phyloP scores from a whole-genome alignment of 2,888 invertebrate genomes.

The Chymomyza fuscimana region DNA sequence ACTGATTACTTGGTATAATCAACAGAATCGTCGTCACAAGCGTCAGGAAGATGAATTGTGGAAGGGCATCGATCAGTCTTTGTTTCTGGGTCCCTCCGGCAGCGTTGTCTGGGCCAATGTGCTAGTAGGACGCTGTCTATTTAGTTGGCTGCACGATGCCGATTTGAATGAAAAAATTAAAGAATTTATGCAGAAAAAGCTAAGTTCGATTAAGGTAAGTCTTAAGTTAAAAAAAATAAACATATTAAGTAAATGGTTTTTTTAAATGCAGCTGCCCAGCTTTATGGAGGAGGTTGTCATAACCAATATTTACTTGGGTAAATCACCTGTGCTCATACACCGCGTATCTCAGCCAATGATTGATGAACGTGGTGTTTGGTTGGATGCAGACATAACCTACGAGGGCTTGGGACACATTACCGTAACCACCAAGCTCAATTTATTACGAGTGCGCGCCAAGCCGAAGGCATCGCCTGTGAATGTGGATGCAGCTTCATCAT shows the following conservation, averaged over 20 bases:
- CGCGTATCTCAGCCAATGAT: conserved; percentile 84
- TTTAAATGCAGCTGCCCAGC: conserved; percentile 83
- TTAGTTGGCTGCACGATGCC: conserved; percentile 73
- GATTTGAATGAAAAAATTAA: conserved; percentile 74
- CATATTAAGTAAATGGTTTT: neutral
- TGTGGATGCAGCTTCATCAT: conserved; percentile 20
- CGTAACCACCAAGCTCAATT: conserved; percentile 90
- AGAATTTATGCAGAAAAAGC: conserved; percentile 78
- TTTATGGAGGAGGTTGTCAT: conserved; percentile 90
- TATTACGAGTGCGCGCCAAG: conserved; percentile 75
- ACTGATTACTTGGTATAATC: neutral
- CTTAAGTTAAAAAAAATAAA: neutral
- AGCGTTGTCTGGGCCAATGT: conserved; percentile 79
- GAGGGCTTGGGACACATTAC: conserved; percentile 87
- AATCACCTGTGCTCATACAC: conserved; percentile 83
- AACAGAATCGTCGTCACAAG: conserved; percentile 74
- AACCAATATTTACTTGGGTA: conserved; percentile 86
- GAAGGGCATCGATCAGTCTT: conserved; percentile 79
- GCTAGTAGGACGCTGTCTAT: conserved; percentile 76
- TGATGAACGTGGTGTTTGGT: conserved; percentile 91
- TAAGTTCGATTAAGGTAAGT: conserved; percentile 77
- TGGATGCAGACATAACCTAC: conserved; percentile 89
- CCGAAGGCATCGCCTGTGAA: conserved; percentile 41
- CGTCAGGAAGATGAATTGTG: conserved; percentile 78
- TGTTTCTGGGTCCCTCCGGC: conserved; percentile 78